Conservation (phyloP, 1,140 invertebrate species). For the Drosophila kepulauana region DNA sequence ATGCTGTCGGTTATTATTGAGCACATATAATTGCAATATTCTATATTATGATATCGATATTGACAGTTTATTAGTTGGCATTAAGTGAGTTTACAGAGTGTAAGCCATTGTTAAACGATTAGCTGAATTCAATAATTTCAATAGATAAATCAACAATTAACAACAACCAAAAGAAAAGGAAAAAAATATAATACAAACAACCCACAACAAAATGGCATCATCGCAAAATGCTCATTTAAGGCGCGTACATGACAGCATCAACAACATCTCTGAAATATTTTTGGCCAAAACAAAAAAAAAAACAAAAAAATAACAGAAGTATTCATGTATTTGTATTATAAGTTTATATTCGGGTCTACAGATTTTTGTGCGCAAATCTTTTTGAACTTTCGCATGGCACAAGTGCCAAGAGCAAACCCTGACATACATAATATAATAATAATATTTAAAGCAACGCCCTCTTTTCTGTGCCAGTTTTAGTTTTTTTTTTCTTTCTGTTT, state of each 20-base stretch:
- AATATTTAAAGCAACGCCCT: conserved; percentile 64
- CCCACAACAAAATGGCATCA: conserved; percentile 70
- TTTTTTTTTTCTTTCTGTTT: conserved; percentile 32
- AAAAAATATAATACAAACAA: conserved; percentile 21
- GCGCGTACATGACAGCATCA: conserved; percentile 78
- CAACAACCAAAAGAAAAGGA: conserved; percentile 6
- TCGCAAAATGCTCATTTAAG: conserved; percentile 77
- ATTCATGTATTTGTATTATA: not conserved
- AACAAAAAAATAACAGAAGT: not conserved
- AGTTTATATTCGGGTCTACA: conserved; percentile 28
- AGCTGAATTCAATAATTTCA: conserved; percentile 6
- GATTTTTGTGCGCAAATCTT: conserved; percentile 71
- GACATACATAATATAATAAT: conserved; percentile 66
- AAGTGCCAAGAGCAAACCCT: conserved; percentile 80
- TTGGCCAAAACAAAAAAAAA: conserved; percentile 58
- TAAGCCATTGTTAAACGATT: conserved; percentile 49
- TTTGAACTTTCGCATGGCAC: conserved; percentile 78
- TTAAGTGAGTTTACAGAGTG: conserved; percentile 46
- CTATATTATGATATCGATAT: conserved; percentile 23
- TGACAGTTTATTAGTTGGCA: conserved; percentile 46
- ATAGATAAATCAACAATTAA: conserved; percentile 50
- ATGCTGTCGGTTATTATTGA: conserved; percentile 4
- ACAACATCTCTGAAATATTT: conserved; percentile 56
- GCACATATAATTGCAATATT: too few species aligned
- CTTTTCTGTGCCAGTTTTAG: conserved; percentile 51